phyloP scores from a whole-genome alignment of 2,797 vertebrate genomes.

The Dromococcyx pavoninus region DNA sequence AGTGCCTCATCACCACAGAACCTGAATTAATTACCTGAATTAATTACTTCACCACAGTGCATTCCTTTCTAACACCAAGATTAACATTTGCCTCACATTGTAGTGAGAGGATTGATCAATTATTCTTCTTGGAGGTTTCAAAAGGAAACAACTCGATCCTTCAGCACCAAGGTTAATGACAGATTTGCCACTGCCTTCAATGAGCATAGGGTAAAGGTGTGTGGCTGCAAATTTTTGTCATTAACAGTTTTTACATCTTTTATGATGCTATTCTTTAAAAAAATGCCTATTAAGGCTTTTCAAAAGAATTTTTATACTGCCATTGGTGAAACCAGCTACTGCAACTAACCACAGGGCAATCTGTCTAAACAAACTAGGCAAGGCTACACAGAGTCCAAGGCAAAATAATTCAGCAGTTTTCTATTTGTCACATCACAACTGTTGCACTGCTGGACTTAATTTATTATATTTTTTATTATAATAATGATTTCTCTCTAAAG shows the following conservation, averaged over 20 bases:
- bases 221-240: background rate
- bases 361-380: background rate
- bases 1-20: background rate
- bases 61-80: background rate
- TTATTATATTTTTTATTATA: background rate
- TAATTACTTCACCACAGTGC: background rate
- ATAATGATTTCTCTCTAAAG: background rate
- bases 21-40: background rate
- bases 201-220: accelerated
- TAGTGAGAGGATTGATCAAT: background rate
- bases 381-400: background rate
- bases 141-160: background rate
- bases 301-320: background rate
- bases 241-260: background rate
- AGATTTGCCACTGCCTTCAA: background rate
- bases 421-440: background rate
- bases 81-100: background rate
- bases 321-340: background rate
- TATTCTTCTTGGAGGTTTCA: background rate
- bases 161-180: background rate
- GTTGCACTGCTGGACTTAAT: background rate
- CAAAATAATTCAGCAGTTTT: background rate
- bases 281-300: background rate
- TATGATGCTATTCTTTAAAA: background rate
- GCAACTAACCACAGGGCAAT: background rate